Evolutionary conservation across 1,140 invertebrate species (phyloP).

Genomic region (Psix sp.): DNA sequence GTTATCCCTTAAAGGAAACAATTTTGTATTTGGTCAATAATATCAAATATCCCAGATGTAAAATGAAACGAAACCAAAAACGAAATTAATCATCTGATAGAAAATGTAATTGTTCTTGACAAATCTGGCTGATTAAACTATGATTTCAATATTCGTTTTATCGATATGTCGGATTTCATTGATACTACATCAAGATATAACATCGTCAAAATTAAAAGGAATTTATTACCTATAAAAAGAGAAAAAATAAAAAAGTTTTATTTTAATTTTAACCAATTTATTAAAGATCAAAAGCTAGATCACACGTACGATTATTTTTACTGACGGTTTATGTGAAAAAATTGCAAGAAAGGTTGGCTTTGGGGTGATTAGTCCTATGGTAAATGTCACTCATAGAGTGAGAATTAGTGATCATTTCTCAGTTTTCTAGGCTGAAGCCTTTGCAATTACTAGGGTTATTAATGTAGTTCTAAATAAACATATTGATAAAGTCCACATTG

Average conservation of each 20-base stretch:
- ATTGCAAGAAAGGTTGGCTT: background rate
- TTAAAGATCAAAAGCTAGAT: background rate
- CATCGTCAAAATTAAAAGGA: background rate
- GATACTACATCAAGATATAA: background rate
- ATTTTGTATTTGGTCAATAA: background rate
- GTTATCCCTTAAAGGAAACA: background rate
- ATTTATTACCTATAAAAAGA: conserved; percentile 5
- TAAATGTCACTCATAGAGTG: background rate
- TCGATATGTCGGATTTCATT: background rate
- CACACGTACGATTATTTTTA: background rate
- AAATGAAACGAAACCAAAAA: background rate
- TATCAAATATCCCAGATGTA: background rate
- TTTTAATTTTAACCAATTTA: background rate
- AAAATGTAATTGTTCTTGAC: background rate
- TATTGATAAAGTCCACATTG: background rate
- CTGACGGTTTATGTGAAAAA: conserved; percentile 7
- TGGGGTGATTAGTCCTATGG: background rate
- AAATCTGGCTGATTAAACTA: background rate
- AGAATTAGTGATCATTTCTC: conserved; percentile 10
- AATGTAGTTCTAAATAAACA: background rate
- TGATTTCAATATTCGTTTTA: conserved; percentile 4
- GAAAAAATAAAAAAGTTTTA: conserved; percentile 4
- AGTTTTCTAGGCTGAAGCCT: conserved; percentile 15
- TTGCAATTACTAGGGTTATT: conserved; percentile 4
- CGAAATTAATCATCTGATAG: background rate